A percentile compares a stretch with the other conserved stretches of the same genome.
Conservation (phyloP, 2,797 vertebrate species). For the Smutsia temminckii region DNA sequence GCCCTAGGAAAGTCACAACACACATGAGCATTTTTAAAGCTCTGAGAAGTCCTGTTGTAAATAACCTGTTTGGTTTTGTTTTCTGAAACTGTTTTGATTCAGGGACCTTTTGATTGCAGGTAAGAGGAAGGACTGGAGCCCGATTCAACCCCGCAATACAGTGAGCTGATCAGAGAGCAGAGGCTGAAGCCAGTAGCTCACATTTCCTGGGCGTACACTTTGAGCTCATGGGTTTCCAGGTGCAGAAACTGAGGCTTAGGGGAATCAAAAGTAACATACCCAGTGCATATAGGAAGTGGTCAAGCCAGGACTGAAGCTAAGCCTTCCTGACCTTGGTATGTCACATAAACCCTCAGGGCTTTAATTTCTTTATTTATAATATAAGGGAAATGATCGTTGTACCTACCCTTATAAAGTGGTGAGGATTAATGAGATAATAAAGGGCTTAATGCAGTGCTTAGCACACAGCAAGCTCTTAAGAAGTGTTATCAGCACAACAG, state of each 20-base stretch:
- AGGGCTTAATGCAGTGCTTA: background rate
- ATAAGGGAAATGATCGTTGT: background rate
- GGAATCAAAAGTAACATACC: background rate
- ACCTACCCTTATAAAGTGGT: background rate
- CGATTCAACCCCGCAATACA: background rate
- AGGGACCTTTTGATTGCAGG: background rate
- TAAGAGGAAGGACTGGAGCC: background rate
- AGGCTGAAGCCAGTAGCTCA: background rate
- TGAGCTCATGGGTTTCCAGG: background rate
- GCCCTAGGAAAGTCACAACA: background rate
- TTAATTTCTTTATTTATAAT: background rate
- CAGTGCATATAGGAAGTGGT: background rate
- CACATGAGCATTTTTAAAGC: background rate
- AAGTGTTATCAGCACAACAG: background rate
- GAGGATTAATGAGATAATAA: slow-evolving; percentile 17
- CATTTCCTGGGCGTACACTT: background rate
- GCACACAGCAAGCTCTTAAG: background rate
- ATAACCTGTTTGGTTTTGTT: background rate
- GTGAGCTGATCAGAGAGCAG: background rate
- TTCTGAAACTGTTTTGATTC: background rate
- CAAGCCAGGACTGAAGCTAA: background rate
- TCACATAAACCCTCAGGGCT: background rate
- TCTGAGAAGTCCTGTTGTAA: slow-evolving; percentile 13
- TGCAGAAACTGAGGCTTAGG: background rate
- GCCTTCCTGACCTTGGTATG: background rate